Conservation (phyloP, 2,113 vertebrate genomes). For the Xiphophorus couchianus region DNA sequence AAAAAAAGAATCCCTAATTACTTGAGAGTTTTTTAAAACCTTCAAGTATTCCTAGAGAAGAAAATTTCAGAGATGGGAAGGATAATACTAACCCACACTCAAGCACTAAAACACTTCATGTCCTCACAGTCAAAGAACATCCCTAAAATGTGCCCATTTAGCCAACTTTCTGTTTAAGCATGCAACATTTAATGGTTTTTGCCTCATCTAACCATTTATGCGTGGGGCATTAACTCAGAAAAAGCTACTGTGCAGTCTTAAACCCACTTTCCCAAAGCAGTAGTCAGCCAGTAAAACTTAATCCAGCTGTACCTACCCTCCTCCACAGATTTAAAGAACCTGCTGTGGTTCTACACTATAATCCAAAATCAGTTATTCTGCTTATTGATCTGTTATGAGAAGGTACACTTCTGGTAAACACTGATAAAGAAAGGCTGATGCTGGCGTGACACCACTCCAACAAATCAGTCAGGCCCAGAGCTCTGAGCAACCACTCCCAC, state of each 20-base stretch:
- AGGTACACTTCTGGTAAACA: conserved; percentile 29
- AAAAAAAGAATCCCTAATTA: conserved; percentile 1
- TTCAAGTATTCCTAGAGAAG: background rate
- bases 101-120: conserved; percentile 23
- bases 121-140: conserved; percentile 4
- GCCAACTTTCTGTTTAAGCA: conserved; percentile 18
- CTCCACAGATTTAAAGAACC: conserved; percentile 8
- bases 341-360: conserved; percentile 22
- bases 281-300: conserved; percentile 10
- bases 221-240: conserved; percentile 9
- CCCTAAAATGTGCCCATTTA: conserved; percentile 1
- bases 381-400: conserved; percentile 40
- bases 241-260: conserved; percentile 22
- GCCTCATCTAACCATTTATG: background rate
- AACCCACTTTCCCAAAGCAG: conserved; percentile 24
- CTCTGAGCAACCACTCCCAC: conserved; percentile 7
- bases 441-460: conserved; percentile 27
- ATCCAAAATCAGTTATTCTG: conserved; percentile 51
- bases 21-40: conserved; percentile 1
- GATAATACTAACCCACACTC: conserved; percentile 1
- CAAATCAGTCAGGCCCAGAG: conserved; percentile 8
- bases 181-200: conserved; percentile 11
- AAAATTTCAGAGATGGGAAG: conserved; percentile 7
- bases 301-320: conserved; percentile 19
- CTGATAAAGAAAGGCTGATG: conserved; percentile 33